phyloP scores from a whole-genome alignment of 2,113 vertebrate species.

The Cyanistes caeruleus region DNA sequence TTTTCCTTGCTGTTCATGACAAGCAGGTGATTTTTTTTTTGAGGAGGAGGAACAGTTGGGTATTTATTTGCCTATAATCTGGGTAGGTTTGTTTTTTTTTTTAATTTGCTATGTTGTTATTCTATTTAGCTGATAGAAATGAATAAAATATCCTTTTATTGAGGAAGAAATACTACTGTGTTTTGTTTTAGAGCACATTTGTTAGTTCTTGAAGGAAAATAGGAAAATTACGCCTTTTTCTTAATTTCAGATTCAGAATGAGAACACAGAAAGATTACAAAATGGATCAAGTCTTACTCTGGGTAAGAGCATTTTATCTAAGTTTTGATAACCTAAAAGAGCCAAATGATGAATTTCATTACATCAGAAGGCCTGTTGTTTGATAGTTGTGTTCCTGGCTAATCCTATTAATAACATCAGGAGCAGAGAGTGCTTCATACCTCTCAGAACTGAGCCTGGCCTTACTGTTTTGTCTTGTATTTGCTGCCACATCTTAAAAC shows the following conservation, averaged over 20 bases:
- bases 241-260: conserved; percentile 64
- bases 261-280: not conserved
- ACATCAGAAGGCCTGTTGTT: not conserved
- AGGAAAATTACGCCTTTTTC: conserved; percentile 2
- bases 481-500: not conserved
- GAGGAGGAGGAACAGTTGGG: not conserved
- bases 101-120: not conserved
- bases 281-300: conserved; percentile 22
- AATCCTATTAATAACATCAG: not conserved
- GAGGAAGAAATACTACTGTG: not conserved
- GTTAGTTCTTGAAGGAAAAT: not conserved
- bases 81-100: not conserved
- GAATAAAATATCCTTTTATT: not conserved
- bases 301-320: conserved; percentile 60
- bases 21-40: not conserved
- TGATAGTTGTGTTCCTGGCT: not conserved
- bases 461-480: not conserved
- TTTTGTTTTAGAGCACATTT: conserved; percentile 24
- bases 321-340: not conserved
- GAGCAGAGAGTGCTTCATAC: not conserved
- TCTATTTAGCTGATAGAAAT: not conserved
- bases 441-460: not conserved
- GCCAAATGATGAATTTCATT: not conserved
- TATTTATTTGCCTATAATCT: not conserved
- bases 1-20: not conserved